Percentiles rank a stretch among this genome's conserved stretches.
These are phyloP conservation scores for Chitala chitala DNA, from an alignment of 2,113 vertebrate genomes.

Conservation along the genomic window DNA sequence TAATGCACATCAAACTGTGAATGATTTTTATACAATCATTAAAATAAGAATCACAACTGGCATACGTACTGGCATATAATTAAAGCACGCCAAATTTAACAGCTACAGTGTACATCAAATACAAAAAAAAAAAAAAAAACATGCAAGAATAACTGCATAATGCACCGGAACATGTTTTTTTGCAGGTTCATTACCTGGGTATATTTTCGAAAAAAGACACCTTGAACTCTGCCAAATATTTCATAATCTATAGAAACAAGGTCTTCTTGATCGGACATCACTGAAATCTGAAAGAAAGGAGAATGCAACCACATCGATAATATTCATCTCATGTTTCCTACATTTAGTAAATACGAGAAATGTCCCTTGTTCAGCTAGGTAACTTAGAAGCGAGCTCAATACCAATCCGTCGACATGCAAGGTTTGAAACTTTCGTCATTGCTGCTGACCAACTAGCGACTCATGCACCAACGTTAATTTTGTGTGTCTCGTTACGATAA, in stretches of 20 bases:
- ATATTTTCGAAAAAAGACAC: slow-evolving; percentile 91
- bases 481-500: background rate
- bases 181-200: slow-evolving; percentile 70
- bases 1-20: too few species aligned
- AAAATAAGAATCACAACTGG: too few species aligned
- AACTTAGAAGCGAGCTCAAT: background rate
- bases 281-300: slow-evolving; percentile 31
- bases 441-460: background rate
- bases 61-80: background rate
- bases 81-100: background rate
- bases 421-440: background rate
- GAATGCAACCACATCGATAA: background rate
- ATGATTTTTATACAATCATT: too few species aligned
- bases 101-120: background rate
- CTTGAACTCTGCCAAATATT: slow-evolving; percentile 83
- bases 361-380: background rate
- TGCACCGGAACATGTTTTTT: background rate
- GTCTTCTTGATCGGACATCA: slow-evolving; percentile 68
- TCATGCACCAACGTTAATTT: background rate
- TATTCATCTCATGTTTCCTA: background rate
- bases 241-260: slow-evolving; percentile 86
- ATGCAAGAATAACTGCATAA: too few species aligned
- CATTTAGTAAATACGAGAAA: background rate
- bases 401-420: background rate
- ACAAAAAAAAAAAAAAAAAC: background rate